phyloP scores from a whole-genome alignment of 2,797 vertebrate species.

The Masticophis lateralis region DNA sequence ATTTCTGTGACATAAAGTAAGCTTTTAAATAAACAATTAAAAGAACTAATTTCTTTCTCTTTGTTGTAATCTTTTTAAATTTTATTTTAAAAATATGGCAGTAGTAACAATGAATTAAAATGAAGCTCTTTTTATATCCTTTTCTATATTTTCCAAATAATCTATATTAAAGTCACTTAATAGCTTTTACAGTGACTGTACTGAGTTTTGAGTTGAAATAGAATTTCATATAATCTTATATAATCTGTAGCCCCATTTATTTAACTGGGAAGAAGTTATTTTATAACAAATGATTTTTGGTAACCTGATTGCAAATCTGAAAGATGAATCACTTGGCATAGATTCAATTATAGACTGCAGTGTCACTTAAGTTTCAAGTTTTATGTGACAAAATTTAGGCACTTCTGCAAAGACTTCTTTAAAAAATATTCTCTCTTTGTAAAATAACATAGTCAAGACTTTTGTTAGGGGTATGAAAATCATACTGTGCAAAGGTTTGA shows the following conservation, averaged over 20 bases:
- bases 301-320: conserved; percentile 71
- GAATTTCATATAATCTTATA: conserved; percentile 74
- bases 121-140: conserved; percentile 76
- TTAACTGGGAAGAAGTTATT: conserved; percentile 67
- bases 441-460: conserved; percentile 83
- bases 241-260: conserved; percentile 68
- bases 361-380: conserved; percentile 73
- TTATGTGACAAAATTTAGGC: conserved; percentile 85
- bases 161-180: conserved; percentile 79
- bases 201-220: conserved; percentile 75
- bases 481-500: conserved; percentile 79
- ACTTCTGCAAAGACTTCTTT: conserved; percentile 84
- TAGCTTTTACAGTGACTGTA: conserved; percentile 72
- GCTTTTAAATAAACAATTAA: conserved; percentile 78
- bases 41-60: conserved; percentile 74
- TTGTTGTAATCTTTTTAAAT: conserved; percentile 77
- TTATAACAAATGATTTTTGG: conserved; percentile 67
- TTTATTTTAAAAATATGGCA: conserved; percentile 76
- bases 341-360: conserved; percentile 72
- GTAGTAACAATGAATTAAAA: conserved; percentile 75
- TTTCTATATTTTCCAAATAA: conserved; percentile 72
- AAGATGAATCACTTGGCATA: conserved; percentile 64
- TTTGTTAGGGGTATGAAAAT: conserved; percentile 76
- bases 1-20: conserved; percentile 82
- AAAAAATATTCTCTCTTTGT: conserved; percentile 79